Evolutionary conservation across 2,113 vertebrate genomes (phyloP).

Genomic region (Rhombomys opimus): DNA sequence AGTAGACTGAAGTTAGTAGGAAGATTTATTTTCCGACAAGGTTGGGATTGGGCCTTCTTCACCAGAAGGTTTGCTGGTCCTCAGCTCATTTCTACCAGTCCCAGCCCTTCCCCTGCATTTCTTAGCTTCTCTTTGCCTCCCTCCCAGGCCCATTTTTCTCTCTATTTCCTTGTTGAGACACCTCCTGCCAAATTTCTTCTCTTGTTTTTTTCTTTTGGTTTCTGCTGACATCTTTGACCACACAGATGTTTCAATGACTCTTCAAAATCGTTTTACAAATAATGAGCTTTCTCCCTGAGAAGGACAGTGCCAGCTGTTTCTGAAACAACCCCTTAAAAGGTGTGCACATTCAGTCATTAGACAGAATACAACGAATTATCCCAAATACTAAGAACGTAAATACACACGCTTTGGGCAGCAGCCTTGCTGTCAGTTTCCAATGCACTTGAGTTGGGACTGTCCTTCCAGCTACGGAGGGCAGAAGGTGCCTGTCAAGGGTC

Average conservation of each 20-base stretch:
- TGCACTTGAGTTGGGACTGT: neutral
- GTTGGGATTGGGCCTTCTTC: no score
- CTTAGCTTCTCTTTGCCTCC: no score
- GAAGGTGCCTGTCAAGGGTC: constrained; percentile 41
- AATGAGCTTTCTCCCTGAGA: neutral
- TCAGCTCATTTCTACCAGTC: neutral
- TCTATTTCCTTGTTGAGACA: neutral
- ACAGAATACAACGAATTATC: neutral
- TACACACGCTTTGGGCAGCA: neutral
- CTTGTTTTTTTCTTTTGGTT: neutral
- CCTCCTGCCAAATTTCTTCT: neutral
- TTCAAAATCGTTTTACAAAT: constrained; percentile 11
- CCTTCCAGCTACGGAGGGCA: neutral
- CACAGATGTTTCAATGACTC: neutral
- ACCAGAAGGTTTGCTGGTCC: neutral
- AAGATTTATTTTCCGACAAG: neutral
- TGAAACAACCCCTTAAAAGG: neutral
- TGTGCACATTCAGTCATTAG: neutral
- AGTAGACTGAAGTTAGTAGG: neutral
- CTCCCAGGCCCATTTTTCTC: no score
- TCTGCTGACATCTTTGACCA: neutral
- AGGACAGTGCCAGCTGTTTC: neutral
- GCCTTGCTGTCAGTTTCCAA: neutral
- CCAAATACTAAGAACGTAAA: neutral
- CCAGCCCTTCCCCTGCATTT: no score